phyloP scores from a whole-genome alignment of 1,140 invertebrate species.

The Trachymyrmex septentrionalis region DNA sequence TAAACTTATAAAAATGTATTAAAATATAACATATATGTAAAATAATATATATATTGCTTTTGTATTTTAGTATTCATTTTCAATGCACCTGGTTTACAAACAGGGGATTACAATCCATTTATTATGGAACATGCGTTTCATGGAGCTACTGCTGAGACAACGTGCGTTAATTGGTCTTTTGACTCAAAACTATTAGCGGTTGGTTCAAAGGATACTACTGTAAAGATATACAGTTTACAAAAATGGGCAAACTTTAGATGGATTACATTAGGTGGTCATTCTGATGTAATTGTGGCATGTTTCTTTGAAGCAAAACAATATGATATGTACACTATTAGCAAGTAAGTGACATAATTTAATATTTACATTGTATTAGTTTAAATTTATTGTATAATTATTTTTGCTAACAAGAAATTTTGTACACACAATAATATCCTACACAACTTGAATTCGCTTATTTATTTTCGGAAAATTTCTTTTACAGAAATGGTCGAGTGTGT shows the following conservation, averaged over 20 bases:
- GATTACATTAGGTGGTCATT: conserved; percentile 93
- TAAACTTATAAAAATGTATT: conserved; percentile 48
- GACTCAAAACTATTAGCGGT: conserved; percentile 95
- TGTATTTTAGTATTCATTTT: conserved; percentile 93
- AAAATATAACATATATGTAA: conserved; percentile 40
- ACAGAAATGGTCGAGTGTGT: conserved; percentile 90
- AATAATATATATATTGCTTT: conserved; percentile 32
- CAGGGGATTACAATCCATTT: conserved; percentile 95
- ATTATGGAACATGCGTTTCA: conserved; percentile 94
- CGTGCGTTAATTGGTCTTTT: conserved; percentile 95
- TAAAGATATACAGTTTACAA: conserved; percentile 92
- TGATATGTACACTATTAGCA: conserved; percentile 92
- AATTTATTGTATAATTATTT: neutral
- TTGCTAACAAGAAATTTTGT: neutral
- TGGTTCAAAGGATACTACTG: conserved; percentile 95
- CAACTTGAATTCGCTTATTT: conserved; percentile 16
- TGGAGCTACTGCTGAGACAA: conserved; percentile 93
- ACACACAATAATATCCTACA: neutral
- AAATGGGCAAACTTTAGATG: conserved; percentile 91
- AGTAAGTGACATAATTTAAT: conserved; percentile 84
- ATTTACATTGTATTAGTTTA: conserved; percentile 15
- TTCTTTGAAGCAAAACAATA: conserved; percentile 96
- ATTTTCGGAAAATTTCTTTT: conserved; percentile 74
- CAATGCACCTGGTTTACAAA: conserved; percentile 92
- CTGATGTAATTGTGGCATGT: conserved; percentile 92